These are phyloP conservation scores for Netelia melanura DNA, from an alignment of 2,888 invertebrate genomes.

Conservation along the genomic window DNA sequence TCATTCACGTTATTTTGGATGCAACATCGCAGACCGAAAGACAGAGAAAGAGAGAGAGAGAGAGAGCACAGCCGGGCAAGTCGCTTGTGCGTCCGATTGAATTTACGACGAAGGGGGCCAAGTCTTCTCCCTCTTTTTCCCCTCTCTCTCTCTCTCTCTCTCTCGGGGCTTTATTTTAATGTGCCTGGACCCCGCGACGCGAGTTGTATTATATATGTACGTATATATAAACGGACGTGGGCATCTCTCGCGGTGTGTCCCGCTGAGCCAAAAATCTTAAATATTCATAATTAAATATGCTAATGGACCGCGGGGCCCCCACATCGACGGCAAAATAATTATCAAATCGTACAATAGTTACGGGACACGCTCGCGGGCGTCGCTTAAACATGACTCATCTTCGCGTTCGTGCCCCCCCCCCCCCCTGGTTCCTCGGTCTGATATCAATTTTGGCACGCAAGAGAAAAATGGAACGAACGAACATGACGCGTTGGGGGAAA, in stretches of 20 bases:
- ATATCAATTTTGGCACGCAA: too few relatives aligned
- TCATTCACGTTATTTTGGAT: conserved; percentile 73
- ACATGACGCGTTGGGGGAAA: too few relatives aligned
- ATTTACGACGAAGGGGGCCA: conserved; percentile 79
- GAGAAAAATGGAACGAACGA: too few relatives aligned
- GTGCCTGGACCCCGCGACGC: conserved; percentile 71
- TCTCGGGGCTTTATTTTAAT: conserved; percentile 82
- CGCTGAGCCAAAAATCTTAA: conserved; percentile 83
- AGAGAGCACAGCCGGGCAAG: conserved; percentile 75
- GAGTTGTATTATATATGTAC: conserved; percentile 33
- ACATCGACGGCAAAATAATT: conserved; percentile 82
- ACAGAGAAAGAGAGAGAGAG: conserved; percentile 70
- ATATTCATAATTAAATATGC: conserved; percentile 84
- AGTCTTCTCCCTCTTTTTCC: conserved; percentile 53
- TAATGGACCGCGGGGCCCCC: conserved; percentile 79
- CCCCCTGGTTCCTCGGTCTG: too few relatives aligned
- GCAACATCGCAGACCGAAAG: conserved; percentile 73
- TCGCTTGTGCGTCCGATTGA: conserved; percentile 78
- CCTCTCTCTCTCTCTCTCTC: conserved; percentile 65
- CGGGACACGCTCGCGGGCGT: conserved; percentile 65
- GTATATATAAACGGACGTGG: conserved; percentile 44
- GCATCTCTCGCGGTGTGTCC: conserved; percentile 75
- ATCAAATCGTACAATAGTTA: conserved; percentile 82
- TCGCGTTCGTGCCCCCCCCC: neutral
- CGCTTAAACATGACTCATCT: conserved; percentile 59